Percentiles rank a stretch among this genome's conserved stretches.
These are phyloP conservation scores for Drosophila fuyamai DNA, from an alignment of 1,140 invertebrate genomes.

Conservation along the genomic window DNA sequence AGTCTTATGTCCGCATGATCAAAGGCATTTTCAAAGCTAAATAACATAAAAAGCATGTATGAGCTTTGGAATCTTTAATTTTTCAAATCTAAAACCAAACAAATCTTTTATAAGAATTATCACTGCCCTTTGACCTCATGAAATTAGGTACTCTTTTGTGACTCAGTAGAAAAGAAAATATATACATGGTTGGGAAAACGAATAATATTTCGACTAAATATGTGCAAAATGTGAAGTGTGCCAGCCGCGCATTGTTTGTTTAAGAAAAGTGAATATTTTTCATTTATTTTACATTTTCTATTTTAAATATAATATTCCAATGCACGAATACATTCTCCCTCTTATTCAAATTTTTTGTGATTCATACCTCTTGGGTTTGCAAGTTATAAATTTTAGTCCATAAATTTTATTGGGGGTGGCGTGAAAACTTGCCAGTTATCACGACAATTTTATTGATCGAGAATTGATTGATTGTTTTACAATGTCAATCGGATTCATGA, in stretches of 20 bases:
- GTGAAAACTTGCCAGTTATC: slow-evolving; percentile 24
- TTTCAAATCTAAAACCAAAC: not conserved
- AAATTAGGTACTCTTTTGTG: too few relatives aligned
- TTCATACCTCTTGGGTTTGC: slow-evolving; percentile 12
- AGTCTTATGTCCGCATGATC: slow-evolving; percentile 1
- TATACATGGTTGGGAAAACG: too few relatives aligned
- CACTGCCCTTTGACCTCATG: too few relatives aligned
- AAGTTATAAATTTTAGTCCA: slow-evolving; percentile 9
- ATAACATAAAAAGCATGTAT: not conserved
- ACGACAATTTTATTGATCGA: slow-evolving; percentile 30
- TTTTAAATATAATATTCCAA: not conserved
- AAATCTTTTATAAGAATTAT: too few relatives aligned
- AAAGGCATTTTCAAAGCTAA: slow-evolving; percentile 11
- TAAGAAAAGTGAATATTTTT: not conserved
- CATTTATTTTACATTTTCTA: not conserved
- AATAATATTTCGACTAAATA: too few relatives aligned
- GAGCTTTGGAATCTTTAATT: not conserved
- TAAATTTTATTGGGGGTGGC: slow-evolving; percentile 15
- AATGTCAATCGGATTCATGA: slow-evolving; percentile 33
- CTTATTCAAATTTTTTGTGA: slow-evolving; percentile 20
- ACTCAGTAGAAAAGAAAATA: too few relatives aligned
- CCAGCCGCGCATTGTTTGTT: too few relatives aligned
- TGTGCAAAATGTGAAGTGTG: too few relatives aligned
- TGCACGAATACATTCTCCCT: not conserved
- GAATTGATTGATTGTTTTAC: slow-evolving; percentile 70